Conservation (phyloP, 2,113 vertebrate genomes). For the Tragelaphus scriptus region DNA sequence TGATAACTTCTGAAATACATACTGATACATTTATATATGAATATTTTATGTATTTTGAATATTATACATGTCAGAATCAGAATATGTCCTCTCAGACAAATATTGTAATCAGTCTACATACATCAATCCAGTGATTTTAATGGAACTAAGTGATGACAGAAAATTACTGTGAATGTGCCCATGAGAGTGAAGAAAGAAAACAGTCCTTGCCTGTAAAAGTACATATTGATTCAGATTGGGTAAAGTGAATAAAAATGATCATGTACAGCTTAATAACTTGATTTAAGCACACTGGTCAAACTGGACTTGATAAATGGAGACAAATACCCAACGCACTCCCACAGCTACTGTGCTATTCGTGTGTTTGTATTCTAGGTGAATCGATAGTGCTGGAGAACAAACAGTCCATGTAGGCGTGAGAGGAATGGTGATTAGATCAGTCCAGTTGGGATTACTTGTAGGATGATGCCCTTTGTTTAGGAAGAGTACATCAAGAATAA, state of each 20-base stretch:
- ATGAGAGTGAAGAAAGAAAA: background rate
- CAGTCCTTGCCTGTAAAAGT: background rate
- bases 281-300: background rate
- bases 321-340: background rate
- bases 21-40: background rate
- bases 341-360: background rate
- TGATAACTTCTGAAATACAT: background rate
- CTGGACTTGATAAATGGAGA: background rate
- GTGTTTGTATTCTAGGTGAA: background rate
- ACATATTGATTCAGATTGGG: background rate
- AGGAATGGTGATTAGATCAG: background rate
- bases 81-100: background rate
- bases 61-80: background rate
- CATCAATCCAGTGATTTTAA: background rate
- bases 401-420: background rate
- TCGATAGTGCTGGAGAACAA: background rate
- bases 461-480: background rate
- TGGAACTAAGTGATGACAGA: background rate
- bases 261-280: background rate
- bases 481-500: background rate
- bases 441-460: background rate
- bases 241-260: background rate
- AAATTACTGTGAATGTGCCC: background rate
- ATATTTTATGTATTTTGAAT: background rate
- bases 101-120: background rate